Percentiles rank a stretch among this genome's conserved stretches.
These are phyloP conservation scores for Chondrosia reniformis DNA, from an alignment of 37 sponge, comb jelly and placozoan species.

Conservation along the genomic window DNA sequence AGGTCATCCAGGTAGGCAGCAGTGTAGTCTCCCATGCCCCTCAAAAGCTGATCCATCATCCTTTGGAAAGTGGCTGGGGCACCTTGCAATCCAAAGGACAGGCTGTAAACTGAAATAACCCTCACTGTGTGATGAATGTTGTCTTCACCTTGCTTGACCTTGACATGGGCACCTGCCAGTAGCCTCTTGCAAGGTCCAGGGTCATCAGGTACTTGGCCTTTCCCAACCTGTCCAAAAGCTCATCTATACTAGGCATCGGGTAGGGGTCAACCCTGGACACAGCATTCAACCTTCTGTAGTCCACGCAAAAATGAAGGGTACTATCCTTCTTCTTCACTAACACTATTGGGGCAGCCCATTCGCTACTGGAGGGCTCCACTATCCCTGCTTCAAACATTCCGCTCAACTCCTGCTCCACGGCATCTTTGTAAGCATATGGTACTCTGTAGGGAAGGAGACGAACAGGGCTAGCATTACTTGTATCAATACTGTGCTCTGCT, in stretches of 20 bases:
- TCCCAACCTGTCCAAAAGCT: constrained; percentile 48
- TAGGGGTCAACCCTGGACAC: constrained; percentile 42
- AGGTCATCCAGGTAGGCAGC: too few relatives aligned
- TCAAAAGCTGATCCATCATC: too few relatives aligned
- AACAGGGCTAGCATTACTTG: constrained; percentile 17
- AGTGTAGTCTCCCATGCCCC: too few relatives aligned
- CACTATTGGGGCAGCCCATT: constrained; percentile 47
- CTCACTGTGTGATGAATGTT: too few relatives aligned
- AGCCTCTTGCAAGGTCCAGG: constrained; percentile 57
- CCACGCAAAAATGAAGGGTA: too few relatives aligned
- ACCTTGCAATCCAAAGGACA: too few relatives aligned
- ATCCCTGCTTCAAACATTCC: constrained; percentile 42
- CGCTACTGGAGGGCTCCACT: constrained; percentile 49
- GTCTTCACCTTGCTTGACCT: too few relatives aligned
- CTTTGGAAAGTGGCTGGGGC: too few relatives aligned
- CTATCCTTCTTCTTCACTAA: constrained; percentile 57
- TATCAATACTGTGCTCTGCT: constrained; percentile 26
- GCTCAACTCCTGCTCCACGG: constrained; percentile 26
- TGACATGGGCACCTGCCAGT: too few relatives aligned
- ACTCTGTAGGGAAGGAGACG: constrained; percentile 35
- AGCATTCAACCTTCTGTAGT: constrained; percentile 52
- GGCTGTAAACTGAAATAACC: too few relatives aligned
- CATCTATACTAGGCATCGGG: too few relatives aligned
- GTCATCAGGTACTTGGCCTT: constrained; percentile 36
- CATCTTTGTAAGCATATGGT: constrained; percentile 27